These are phyloP conservation scores for Limnephilus rhombicus DNA, from an alignment of 2,888 invertebrate species.

Conservation along the genomic window DNA sequence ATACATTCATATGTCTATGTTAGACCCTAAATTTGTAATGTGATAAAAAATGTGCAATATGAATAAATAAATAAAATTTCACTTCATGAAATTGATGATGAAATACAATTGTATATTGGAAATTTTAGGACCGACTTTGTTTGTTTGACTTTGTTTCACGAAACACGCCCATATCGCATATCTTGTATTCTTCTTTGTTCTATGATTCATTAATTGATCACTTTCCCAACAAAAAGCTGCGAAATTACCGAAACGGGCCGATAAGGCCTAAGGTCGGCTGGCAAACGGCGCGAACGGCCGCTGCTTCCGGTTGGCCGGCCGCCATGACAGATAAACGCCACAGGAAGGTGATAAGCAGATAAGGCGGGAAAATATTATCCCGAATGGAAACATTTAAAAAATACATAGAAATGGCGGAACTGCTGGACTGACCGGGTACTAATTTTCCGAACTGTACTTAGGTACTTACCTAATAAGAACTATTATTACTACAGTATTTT, in stretches of 20 bases:
- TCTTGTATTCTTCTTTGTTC: too few relatives aligned
- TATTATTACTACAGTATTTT: too few relatives aligned
- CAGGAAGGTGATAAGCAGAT: constrained; percentile 38
- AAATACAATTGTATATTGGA: too few relatives aligned
- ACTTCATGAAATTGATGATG: too few relatives aligned
- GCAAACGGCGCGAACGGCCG: constrained; percentile 31
- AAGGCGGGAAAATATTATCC: constrained; percentile 35
- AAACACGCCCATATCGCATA: too few relatives aligned
- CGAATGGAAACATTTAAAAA: constrained; percentile 13
- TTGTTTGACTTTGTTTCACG: too few relatives aligned
- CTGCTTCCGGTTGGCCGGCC: constrained; percentile 57
- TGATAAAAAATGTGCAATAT: too few relatives aligned
- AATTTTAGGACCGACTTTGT: too few relatives aligned
- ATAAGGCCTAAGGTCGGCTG: neutral
- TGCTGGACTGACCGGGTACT: neutral
- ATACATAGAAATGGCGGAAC: neutral
- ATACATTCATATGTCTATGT: too few relatives aligned
- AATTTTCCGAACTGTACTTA: neutral
- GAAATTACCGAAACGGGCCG: constrained; percentile 3
- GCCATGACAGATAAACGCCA: constrained; percentile 57
- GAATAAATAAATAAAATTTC: too few relatives aligned
- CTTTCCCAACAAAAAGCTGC: constrained; percentile 11
- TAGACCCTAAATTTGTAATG: too few relatives aligned
- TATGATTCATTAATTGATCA: neutral
- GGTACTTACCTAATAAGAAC: too few relatives aligned